Evolutionary conservation across 2,113 vertebrate genomes (phyloP).

Genomic region (Oreochromis niloticus): DNA sequence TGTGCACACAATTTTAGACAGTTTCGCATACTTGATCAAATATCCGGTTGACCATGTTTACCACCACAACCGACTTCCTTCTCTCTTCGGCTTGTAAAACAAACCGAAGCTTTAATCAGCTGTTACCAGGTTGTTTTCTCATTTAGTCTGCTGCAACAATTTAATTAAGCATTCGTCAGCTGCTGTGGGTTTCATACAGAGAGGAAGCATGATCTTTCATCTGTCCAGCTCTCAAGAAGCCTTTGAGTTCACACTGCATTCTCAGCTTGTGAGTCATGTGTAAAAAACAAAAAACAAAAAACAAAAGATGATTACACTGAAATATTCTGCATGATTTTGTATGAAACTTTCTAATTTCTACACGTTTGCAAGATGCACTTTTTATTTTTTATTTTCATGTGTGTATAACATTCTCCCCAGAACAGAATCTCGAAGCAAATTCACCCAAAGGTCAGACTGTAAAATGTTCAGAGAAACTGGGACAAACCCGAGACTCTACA

Average conservation of each 20-base stretch:
- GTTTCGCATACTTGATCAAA: background rate
- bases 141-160: background rate
- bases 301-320: background rate
- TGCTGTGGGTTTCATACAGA: background rate
- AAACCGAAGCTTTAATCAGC: background rate
- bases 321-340: background rate
- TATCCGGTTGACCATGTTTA: rapidly evolving
- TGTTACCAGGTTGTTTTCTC: background rate
- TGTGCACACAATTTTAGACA: background rate
- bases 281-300: background rate
- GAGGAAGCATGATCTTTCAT: background rate
- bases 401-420: background rate
- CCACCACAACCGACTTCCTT: background rate
- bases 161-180: background rate
- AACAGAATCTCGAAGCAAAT: background rate
- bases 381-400: background rate
- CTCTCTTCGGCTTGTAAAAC: background rate
- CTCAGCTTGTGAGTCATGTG: background rate
- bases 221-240: background rate
- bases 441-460: background rate
- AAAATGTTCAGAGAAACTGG: background rate
- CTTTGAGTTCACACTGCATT: background rate
- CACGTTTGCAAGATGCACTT: background rate
- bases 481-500: background rate
- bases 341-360: background rate